phyloP scores from a whole-genome alignment of 2,888 invertebrate species.

The Alentia gelatinosa region DNA sequence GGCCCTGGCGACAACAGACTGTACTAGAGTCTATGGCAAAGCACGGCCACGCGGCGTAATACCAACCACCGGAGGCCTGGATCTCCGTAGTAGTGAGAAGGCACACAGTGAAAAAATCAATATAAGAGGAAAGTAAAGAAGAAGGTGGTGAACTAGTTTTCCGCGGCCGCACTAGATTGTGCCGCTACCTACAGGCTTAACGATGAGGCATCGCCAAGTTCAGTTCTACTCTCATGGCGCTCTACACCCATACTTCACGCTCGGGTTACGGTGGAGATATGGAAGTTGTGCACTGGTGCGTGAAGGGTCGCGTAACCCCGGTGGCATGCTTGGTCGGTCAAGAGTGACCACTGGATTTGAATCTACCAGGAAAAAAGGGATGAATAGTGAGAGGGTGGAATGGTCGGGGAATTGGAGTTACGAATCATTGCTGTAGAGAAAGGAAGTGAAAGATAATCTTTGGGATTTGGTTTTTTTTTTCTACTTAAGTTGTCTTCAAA shows the following conservation, averaged over 20 bases:
- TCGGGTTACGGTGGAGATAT: neutral
- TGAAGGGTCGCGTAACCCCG: neutral
- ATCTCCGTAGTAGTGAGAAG: too few relatives aligned
- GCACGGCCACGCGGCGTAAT: too few relatives aligned
- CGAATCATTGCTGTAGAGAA: too few relatives aligned
- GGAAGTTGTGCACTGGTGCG: neutral
- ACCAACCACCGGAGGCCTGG: too few relatives aligned
- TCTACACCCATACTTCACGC: neutral
- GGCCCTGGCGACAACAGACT: too few relatives aligned
- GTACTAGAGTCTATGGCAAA: too few relatives aligned
- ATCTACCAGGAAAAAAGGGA: neutral
- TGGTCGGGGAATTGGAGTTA: neutral
- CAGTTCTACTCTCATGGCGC: neutral
- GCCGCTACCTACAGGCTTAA: conserved; percentile 14
- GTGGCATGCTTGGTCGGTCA: neutral
- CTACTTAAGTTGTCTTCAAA: too few relatives aligned
- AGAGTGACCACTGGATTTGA: neutral
- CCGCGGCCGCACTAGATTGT: neutral
- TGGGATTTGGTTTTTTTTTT: too few relatives aligned
- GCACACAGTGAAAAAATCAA: too few relatives aligned
- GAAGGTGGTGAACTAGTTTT: neutral
- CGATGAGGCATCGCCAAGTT: neutral
- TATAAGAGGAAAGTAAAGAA: too few relatives aligned
- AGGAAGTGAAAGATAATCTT: too few relatives aligned
- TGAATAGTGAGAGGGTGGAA: neutral